Percentiles rank a stretch among this genome's conserved stretches.
phyloP scores from a whole-genome alignment of 92 coral and sea anemone genomes.

The Epizoanthus illoricatus region DNA sequence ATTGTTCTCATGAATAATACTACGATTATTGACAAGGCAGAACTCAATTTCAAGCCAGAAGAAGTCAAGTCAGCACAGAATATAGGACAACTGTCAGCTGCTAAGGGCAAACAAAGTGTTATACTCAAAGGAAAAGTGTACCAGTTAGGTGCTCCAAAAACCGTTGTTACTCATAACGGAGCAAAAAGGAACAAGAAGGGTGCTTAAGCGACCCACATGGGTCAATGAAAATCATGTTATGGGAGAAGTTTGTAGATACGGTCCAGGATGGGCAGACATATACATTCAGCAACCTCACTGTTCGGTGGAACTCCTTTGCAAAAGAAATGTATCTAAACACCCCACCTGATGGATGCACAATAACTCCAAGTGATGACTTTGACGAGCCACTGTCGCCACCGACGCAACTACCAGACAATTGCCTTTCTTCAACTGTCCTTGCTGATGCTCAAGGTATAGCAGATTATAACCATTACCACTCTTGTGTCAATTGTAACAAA shows the following conservation, averaged over 20 bases:
- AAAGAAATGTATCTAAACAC: neutral
- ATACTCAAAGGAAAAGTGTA: constrained; percentile 3
- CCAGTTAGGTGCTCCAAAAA: constrained; percentile 15
- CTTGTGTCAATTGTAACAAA: too few species aligned
- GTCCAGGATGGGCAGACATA: constrained; percentile 13
- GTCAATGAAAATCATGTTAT: neutral
- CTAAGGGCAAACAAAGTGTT: neutral
- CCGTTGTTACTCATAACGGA: neutral
- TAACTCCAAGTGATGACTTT: too few species aligned
- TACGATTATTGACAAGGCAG: neutral
- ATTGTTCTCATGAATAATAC: neutral
- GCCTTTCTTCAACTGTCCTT: too few species aligned
- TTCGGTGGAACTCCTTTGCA: neutral
- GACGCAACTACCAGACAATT: too few species aligned
- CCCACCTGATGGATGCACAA: neutral
- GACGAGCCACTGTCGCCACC: too few species aligned
- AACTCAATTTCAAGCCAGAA: neutral
- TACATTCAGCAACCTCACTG: neutral
- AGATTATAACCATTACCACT: too few species aligned
- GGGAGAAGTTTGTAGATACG: constrained; percentile 19
- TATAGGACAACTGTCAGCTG: neutral
- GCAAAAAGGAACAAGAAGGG: neutral
- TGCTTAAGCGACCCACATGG: neutral
- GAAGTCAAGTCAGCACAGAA: constrained; percentile 8
- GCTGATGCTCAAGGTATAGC: too few species aligned